Evolutionary conservation across 2,797 vertebrate species (phyloP).

Genomic region (Serranus cabrilla): DNA sequence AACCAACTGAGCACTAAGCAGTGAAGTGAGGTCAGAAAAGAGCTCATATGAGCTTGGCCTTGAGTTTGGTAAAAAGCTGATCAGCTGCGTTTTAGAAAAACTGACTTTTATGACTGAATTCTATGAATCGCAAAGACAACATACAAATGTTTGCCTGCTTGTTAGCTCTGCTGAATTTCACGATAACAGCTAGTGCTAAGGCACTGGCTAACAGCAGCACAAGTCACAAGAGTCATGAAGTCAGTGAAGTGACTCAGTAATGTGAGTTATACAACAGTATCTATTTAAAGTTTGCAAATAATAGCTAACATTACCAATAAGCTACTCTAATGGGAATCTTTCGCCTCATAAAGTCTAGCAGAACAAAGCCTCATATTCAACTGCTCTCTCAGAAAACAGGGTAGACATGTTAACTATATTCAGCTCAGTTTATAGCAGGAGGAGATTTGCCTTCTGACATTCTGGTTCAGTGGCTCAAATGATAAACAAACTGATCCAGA

Average conservation of each 20-base stretch:
- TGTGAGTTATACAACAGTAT: too few relatives aligned
- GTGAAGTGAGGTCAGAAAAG: too few relatives aligned
- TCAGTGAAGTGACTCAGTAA: background rate
- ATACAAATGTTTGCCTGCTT: background rate
- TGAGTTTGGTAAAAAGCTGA: too few relatives aligned
- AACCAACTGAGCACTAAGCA: too few relatives aligned
- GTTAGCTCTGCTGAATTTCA: background rate
- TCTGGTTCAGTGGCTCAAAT: background rate
- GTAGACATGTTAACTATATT: background rate
- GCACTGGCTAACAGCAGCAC: too few relatives aligned
- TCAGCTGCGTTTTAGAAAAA: too few relatives aligned
- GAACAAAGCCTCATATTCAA: background rate
- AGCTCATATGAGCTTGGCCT: too few relatives aligned
- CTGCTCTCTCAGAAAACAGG: too few relatives aligned
- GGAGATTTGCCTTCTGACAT: background rate
- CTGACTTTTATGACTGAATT: too few relatives aligned
- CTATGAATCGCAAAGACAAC: too few relatives aligned
- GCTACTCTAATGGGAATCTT: background rate
- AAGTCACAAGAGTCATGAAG: too few relatives aligned
- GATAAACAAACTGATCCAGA: background rate
- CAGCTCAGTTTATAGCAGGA: background rate
- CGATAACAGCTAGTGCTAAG: too few relatives aligned
- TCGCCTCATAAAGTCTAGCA: background rate
- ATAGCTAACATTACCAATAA: slow-evolving; percentile 1
- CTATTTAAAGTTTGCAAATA: background rate